These are phyloP conservation scores for Parasteatoda lunata DNA, from an alignment of 2,888 invertebrate species.

Conservation along the genomic window DNA sequence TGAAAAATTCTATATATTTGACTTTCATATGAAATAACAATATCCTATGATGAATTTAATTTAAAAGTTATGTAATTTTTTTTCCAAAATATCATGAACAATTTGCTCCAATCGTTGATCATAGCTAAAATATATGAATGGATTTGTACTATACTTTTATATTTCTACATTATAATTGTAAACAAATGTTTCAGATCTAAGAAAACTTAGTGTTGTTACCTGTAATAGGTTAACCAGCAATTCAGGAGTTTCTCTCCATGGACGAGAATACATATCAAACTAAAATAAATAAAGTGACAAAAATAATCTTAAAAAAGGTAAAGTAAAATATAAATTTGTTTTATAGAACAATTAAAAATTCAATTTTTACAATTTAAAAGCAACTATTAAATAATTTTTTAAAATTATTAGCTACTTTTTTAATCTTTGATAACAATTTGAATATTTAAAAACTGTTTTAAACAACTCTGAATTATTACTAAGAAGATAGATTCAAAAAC, in stretches of 20 bases:
- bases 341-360: background rate
- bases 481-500: too few relatives aligned
- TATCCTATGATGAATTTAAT: background rate
- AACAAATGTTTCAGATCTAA: background rate
- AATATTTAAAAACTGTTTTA: background rate
- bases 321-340: background rate
- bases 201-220: constrained; percentile 68
- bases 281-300: constrained; percentile 72
- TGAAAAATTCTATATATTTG: too few relatives aligned
- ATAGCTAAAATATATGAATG: background rate
- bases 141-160: background rate
- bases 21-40: too few relatives aligned
- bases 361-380: background rate
- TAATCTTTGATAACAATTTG: background rate
- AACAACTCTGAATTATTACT: too few relatives aligned
- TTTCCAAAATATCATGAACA: background rate
- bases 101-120: background rate
- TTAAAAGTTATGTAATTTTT: background rate
- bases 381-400: background rate
- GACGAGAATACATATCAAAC: constrained; percentile 81
- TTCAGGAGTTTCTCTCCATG: constrained; percentile 82
- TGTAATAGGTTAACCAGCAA: constrained; percentile 81
- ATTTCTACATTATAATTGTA: background rate
- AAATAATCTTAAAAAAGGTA: background rate
- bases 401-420: background rate